phyloP scores from a whole-genome alignment of 2,797 vertebrate species.

The Sternarchorhynchus goeldii region DNA sequence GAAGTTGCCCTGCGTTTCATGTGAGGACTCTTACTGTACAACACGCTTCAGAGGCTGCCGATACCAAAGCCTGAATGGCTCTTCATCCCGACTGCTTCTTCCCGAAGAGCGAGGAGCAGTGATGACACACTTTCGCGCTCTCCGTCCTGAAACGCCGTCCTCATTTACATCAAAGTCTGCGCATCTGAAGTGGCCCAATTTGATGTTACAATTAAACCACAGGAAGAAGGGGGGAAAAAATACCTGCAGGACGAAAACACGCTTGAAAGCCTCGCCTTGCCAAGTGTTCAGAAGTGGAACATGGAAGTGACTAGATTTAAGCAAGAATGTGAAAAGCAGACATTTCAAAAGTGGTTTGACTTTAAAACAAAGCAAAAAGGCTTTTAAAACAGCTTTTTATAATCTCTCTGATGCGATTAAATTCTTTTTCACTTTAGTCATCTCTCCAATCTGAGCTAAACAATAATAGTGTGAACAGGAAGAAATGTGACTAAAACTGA shows the following conservation, averaged over 20 bases:
- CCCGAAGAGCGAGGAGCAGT: background rate
- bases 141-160: slow-evolving; percentile 17
- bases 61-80: background rate
- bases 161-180: slow-evolving; percentile 48
- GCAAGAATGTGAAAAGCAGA: slow-evolving; percentile 58
- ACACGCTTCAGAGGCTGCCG: background rate
- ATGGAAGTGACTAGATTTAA: slow-evolving; percentile 57
- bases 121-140: slow-evolving; percentile 14
- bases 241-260: slow-evolving; percentile 36
- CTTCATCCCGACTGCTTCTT: background rate
- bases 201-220: slow-evolving; percentile 49
- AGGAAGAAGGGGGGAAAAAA: slow-evolving; percentile 14
- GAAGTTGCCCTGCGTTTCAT: no score
- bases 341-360: slow-evolving; percentile 47
- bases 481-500: background rate
- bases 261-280: slow-evolving; percentile 55
- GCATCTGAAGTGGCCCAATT: slow-evolving; percentile 56
- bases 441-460: slow-evolving; percentile 35
- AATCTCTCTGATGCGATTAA: slow-evolving; percentile 56
- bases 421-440: slow-evolving; percentile 24
- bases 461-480: slow-evolving; percentile 15
- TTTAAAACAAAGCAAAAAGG: slow-evolving; percentile 53
- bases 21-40: background rate
- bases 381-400: slow-evolving; percentile 51
- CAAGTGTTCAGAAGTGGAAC: slow-evolving; percentile 56